These are phyloP conservation scores for Cydia pomonella DNA, from an alignment of 1,140 invertebrate genomes.

Conservation along the genomic window DNA sequence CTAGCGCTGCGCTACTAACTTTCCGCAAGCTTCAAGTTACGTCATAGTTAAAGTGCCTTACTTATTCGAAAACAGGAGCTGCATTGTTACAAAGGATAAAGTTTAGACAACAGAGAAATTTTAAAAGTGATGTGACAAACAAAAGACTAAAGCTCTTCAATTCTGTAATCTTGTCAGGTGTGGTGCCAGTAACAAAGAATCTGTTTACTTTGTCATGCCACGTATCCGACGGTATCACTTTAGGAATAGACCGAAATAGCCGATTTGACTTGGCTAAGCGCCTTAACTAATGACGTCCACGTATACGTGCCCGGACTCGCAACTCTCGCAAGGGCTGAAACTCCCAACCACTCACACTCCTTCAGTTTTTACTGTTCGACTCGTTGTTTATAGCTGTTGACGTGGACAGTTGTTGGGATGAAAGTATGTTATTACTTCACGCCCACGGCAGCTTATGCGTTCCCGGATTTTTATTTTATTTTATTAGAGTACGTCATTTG, in stretches of 20 bases:
- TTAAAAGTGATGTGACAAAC: background rate
- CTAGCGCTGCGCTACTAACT: slow-evolving; percentile 23
- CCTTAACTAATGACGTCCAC: slow-evolving; percentile 42
- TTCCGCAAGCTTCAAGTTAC: slow-evolving; percentile 29
- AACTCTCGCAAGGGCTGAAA: slow-evolving; percentile 32
- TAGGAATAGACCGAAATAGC: slow-evolving; percentile 23
- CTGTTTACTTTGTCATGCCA: slow-evolving; percentile 28
- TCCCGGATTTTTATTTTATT: slow-evolving; percentile 25
- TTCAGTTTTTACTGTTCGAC: slow-evolving; percentile 8
- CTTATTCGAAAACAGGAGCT: slow-evolving; percentile 17
- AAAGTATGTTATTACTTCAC: slow-evolving; percentile 4
- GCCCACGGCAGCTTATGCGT: background rate
- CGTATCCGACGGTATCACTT: slow-evolving; percentile 21
- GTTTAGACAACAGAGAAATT: slow-evolving; percentile 4
- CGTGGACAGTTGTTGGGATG: background rate
- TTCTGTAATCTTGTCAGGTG: slow-evolving; percentile 23
- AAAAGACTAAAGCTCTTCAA: background rate
- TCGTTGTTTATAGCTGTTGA: slow-evolving; percentile 28
- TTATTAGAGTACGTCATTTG: background rate
- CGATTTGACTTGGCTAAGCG: slow-evolving; percentile 31
- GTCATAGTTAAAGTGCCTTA: slow-evolving; percentile 31
- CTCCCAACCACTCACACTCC: slow-evolving; percentile 12
- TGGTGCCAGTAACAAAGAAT: slow-evolving; percentile 8
- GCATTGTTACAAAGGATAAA: background rate
- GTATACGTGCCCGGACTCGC: slow-evolving; percentile 37